These are phyloP conservation scores for Allenopithecus nigroviridis DNA, from an alignment of 2,797 vertebrate species.

Conservation along the genomic window DNA sequence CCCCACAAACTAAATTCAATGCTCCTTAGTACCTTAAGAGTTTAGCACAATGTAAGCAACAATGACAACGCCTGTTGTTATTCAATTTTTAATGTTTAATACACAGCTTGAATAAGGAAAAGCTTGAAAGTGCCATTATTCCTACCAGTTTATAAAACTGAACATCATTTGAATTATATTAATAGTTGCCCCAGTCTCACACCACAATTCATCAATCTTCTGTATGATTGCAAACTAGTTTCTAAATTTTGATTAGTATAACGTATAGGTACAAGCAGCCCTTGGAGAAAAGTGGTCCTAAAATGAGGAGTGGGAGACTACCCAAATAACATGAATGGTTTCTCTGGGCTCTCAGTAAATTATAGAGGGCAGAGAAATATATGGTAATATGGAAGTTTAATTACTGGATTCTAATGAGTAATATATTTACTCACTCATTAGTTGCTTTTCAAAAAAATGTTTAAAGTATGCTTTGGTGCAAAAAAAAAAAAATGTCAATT, in stretches of 20 bases:
- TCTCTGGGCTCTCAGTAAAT: background rate
- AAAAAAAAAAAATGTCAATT: background rate
- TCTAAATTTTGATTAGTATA: background rate
- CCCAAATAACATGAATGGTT: background rate
- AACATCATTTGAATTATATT: background rate
- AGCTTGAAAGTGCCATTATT: background rate
- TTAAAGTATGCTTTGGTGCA: background rate
- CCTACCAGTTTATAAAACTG: background rate
- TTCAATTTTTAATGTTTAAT: background rate
- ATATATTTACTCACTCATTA: background rate
- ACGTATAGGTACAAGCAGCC: background rate
- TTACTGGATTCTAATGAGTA: background rate
- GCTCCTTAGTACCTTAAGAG: background rate
- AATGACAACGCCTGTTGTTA: background rate
- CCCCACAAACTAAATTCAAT: background rate
- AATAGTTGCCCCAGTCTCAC: background rate
- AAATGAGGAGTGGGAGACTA: background rate
- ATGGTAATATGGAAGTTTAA: background rate
- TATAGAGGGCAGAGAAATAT: background rate
- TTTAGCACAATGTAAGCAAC: background rate
- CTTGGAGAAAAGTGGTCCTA: background rate
- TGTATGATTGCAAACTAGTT: background rate
- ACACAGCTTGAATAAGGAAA: background rate
- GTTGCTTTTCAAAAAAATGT: background rate
- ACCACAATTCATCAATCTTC: background rate